Evolutionary conservation across 2,888 invertebrate genomes (phyloP).

Genomic region (Hipparchia semele): DNA sequence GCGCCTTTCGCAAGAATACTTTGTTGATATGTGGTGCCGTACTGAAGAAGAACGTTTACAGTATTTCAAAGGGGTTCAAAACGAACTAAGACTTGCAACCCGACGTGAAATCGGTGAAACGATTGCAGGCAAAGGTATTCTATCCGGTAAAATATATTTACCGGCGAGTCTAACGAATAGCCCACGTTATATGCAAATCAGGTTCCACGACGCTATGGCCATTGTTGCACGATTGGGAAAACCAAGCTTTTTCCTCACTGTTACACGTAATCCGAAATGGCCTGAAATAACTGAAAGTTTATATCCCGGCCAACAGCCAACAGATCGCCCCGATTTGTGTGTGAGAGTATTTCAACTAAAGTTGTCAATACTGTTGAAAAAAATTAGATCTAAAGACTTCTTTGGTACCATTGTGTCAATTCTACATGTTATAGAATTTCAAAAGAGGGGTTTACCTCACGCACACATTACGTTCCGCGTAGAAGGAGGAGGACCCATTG

Average conservation of each 20-base stretch:
- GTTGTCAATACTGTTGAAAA: too few species aligned
- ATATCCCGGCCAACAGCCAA: background rate
- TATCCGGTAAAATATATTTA: background rate
- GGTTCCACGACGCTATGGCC: conserved; percentile 4
- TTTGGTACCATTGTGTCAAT: too few species aligned
- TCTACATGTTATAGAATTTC: too few species aligned
- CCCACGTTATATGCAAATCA: conserved; percentile 3
- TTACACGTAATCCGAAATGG: conserved; percentile 4
- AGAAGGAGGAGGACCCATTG: too few species aligned
- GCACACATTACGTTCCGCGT: too few species aligned
- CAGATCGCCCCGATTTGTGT: too few species aligned
- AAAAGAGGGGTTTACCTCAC: too few species aligned
- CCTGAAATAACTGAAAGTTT: background rate
- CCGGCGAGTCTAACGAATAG: background rate
- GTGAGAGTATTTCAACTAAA: too few species aligned
- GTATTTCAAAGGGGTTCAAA: background rate
- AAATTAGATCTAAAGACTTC: too few species aligned
- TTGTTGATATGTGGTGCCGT: conserved; percentile 1
- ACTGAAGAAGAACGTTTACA: background rate
- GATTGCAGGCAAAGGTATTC: background rate
- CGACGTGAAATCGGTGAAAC: background rate
- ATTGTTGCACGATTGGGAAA: background rate
- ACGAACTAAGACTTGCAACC: background rate
- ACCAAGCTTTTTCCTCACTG: background rate
- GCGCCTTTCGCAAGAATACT: background rate